A percentile compares a stretch with the other conserved stretches of the same genome.
These are phyloP conservation scores for Epistrophe grossulariae DNA, from an alignment of 2,888 invertebrate genomes.

Conservation along the genomic window DNA sequence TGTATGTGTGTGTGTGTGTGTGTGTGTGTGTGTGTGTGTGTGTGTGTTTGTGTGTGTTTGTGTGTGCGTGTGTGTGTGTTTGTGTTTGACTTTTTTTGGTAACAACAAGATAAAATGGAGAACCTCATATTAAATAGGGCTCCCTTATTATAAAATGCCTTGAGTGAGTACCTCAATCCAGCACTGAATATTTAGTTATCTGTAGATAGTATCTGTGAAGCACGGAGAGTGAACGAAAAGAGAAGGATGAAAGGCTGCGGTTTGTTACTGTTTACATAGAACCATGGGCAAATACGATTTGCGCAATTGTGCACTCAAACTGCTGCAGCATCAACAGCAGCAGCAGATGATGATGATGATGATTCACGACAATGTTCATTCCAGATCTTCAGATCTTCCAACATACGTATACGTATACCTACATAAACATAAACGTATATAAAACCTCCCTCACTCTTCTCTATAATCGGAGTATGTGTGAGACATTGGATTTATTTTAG, in stretches of 20 bases:
- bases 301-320: conserved; percentile 66
- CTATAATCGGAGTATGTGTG: conserved; percentile 56
- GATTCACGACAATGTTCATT: conserved; percentile 70
- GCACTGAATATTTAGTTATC: conserved; percentile 2
- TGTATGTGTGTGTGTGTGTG: too few species aligned
- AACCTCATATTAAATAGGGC: too few species aligned
- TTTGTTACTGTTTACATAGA: conserved; percentile 70
- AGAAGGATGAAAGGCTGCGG: conserved; percentile 51
- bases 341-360: conserved; percentile 65
- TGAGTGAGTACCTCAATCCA: background rate
- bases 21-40: too few species aligned
- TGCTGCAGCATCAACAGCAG: conserved; percentile 27
- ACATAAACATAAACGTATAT: background rate
- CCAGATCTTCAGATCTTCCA: conserved; percentile 9
- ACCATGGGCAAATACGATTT: conserved; percentile 72
- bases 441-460: background rate
- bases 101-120: too few species aligned
- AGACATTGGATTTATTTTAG: conserved; percentile 73
- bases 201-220: conserved; percentile 50
- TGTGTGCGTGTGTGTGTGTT: too few species aligned
- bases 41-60: too few species aligned
- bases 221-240: conserved; percentile 45
- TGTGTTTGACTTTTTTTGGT: too few species aligned
- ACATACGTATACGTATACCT: too few species aligned
- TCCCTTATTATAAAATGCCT: too few species aligned